These are phyloP conservation scores for Chaetorhynchus papuensis DNA, from an alignment of 2,113 vertebrate species.

Conservation along the genomic window DNA sequence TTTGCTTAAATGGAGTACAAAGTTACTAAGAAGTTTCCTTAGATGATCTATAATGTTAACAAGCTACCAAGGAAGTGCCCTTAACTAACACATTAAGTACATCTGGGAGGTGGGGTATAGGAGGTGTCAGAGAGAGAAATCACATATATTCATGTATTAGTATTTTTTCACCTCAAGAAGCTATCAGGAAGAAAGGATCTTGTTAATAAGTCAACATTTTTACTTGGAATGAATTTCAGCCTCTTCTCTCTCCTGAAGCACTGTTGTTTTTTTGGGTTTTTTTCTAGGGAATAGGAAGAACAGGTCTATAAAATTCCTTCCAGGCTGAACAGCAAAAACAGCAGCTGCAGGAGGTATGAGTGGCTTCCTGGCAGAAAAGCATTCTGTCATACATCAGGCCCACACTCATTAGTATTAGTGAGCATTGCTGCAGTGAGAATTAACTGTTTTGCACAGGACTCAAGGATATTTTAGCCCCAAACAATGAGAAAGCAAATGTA, in stretches of 20 bases:
- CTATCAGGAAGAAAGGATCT: background rate
- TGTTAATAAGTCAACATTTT: background rate
- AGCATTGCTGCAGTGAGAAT: background rate
- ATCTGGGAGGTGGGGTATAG: background rate
- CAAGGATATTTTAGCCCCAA: background rate
- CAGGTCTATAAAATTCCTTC: background rate
- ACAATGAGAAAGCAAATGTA: background rate
- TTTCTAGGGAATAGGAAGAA: background rate
- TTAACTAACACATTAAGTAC: background rate
- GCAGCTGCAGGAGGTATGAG: constrained; percentile 3
- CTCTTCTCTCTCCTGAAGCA: background rate
- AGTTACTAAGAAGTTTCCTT: background rate
- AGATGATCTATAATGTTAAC: background rate
- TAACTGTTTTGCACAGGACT: background rate
- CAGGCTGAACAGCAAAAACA: background rate
- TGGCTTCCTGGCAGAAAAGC: constrained; percentile 6
- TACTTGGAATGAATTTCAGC: background rate
- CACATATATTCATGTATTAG: background rate
- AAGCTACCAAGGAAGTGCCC: background rate
- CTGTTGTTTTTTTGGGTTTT: background rate
- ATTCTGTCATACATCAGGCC: constrained; percentile 2
- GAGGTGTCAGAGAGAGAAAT: background rate
- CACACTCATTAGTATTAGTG: background rate
- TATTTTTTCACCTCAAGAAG: background rate
- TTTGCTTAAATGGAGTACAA: background rate